Evolutionary conservation across 2,888 invertebrate species (phyloP).

Genomic region (Dynastes hyllus): DNA sequence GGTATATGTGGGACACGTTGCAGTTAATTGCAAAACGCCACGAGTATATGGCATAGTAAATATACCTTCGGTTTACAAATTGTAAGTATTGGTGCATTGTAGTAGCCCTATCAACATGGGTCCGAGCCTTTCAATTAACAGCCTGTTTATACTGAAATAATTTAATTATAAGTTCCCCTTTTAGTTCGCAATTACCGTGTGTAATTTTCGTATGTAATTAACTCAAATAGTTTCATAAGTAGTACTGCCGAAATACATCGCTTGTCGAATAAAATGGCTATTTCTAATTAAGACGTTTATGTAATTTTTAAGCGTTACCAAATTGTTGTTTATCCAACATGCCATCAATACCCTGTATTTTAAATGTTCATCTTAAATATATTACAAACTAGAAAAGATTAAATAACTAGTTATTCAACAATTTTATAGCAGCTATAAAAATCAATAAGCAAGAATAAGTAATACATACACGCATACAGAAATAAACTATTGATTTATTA

Average conservation of each 20-base stretch:
- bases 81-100: slow-evolving; percentile 64
- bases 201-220: slow-evolving; percentile 50
- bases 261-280: not conserved
- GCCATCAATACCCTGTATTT: too few species aligned
- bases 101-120: slow-evolving; percentile 54
- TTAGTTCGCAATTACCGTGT: slow-evolving; percentile 51
- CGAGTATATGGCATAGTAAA: slow-evolving; percentile 66
- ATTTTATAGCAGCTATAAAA: not conserved
- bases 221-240: slow-evolving; percentile 46
- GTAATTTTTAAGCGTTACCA: not conserved
- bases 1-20: slow-evolving; percentile 59
- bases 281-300: slow-evolving; percentile 6
- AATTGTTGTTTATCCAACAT: too few species aligned
- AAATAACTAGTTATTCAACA: too few species aligned
- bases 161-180: slow-evolving; percentile 58
- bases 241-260: slow-evolving; percentile 23
- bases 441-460: not conserved
- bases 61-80: slow-evolving; percentile 66
- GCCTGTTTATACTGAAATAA: slow-evolving; percentile 59
- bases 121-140: slow-evolving; percentile 57
- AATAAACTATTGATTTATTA: slow-evolving; percentile 7
- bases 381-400: not conserved
- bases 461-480: not conserved
- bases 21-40: slow-evolving; percentile 68
- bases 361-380: not conserved